These are phyloP conservation scores for Varanus komodoensis DNA, from an alignment of 2,113 vertebrate species.

Conservation along the genomic window DNA sequence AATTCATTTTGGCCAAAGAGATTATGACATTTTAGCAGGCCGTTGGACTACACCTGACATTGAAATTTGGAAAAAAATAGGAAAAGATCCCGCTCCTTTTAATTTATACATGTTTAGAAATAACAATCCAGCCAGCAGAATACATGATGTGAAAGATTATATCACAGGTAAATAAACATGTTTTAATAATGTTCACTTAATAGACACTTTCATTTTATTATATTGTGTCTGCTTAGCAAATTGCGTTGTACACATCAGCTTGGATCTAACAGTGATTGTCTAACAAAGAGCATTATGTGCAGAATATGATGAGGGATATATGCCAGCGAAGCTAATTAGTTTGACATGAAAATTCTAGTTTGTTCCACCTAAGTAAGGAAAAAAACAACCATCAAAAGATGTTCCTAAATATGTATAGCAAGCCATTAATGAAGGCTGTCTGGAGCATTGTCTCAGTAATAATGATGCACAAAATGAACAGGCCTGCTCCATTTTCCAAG, in stretches of 20 bases:
- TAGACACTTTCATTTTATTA: constrained; percentile 4
- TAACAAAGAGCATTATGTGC: background rate
- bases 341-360: constrained; percentile 13
- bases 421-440: constrained; percentile 11
- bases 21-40: constrained; percentile 96
- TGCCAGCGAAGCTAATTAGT: background rate
- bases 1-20: constrained; percentile 94
- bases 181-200: background rate
- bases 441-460: constrained; percentile 9
- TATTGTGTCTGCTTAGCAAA: background rate
- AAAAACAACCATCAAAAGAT: background rate
- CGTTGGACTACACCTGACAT: constrained; percentile 96
- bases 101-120: constrained; percentile 99
- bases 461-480: constrained; percentile 35
- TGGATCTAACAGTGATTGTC: background rate
- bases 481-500: constrained; percentile 41
- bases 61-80: constrained; percentile 89
- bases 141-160: constrained; percentile 94
- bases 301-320: constrained; percentile 6
- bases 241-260: constrained; percentile 6
- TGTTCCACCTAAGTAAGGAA: background rate
- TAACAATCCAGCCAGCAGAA: constrained; percentile 98
- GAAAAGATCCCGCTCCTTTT: constrained; percentile 92
- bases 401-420: constrained; percentile 16
- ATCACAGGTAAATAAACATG: constrained; percentile 87